A percentile compares a stretch with the other conserved stretches of the same genome.
Evolutionary conservation across 2,797 vertebrate species (phyloP).

Genomic region (Notoglanidium macrostoma): DNA sequence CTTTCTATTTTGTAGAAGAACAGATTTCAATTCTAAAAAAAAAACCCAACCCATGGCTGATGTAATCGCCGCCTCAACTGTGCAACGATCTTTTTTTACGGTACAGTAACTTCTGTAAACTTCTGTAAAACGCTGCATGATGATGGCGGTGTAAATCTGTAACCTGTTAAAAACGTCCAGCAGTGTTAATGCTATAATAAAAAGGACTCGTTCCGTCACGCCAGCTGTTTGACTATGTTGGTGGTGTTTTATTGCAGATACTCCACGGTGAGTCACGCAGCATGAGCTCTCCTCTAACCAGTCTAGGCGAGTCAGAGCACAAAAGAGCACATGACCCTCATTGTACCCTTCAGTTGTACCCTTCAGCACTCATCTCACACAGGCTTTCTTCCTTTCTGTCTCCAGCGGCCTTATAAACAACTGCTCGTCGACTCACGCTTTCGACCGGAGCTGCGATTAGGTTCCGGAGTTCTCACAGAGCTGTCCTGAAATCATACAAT

Average conservation of each 20-base stretch:
- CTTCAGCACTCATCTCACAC: constrained; percentile 9
- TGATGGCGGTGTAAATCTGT: not conserved
- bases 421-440: not conserved
- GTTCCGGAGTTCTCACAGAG: not conserved
- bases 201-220: not conserved
- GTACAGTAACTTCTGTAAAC: not conserved
- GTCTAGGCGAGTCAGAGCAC: constrained; percentile 9
- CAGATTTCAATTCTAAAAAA: not conserved
- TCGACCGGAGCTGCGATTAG: not conserved
- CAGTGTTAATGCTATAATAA: not conserved
- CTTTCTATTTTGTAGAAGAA: not conserved
- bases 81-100: too few species aligned
- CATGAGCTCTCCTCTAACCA: not conserved
- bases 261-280: not conserved
- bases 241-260: not conserved
- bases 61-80: not conserved
- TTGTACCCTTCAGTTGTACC: constrained; percentile 13
- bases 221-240: not conserved
- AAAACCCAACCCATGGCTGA: not conserved
- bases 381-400: constrained; percentile 10
- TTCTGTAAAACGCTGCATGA: not conserved
- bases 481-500: too few species aligned
- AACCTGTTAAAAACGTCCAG: not conserved
- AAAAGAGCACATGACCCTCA: constrained; percentile 27
- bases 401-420: not conserved